phyloP scores from a whole-genome alignment of 2,888 invertebrate species.

The Miltochrista miniata region DNA sequence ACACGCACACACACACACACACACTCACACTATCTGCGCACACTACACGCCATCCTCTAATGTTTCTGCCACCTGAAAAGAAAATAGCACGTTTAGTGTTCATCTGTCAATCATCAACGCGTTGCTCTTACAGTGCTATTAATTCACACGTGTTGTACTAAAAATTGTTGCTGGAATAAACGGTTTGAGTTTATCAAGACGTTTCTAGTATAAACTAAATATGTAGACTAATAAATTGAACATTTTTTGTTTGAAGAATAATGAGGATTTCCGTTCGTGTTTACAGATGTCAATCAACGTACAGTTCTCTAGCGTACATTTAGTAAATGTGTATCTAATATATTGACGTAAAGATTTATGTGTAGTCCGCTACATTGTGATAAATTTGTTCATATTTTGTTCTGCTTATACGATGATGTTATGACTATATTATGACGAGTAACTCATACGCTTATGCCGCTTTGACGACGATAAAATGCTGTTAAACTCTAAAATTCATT shows the following conservation, averaged over 20 bases:
- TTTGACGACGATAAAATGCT: slow-evolving; percentile 7
- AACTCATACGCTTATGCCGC: not conserved
- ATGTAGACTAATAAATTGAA: slow-evolving; percentile 19
- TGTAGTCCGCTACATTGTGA: not conserved
- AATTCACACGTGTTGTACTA: slow-evolving; percentile 23
- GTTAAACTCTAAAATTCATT: slow-evolving; percentile 19
- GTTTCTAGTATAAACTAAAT: slow-evolving; percentile 31
- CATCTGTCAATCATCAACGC: slow-evolving; percentile 16
- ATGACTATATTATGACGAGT: not conserved
- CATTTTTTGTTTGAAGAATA: slow-evolving; percentile 12
- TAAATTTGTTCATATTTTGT: not conserved
- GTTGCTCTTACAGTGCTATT: slow-evolving; percentile 17
- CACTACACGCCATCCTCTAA: slow-evolving; percentile 64
- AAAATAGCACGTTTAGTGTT: slow-evolving; percentile 27
- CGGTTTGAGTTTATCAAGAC: slow-evolving; percentile 29
- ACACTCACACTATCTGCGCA: slow-evolving; percentile 59
- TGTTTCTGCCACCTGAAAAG: slow-evolving; percentile 71
- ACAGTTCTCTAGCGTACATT: not conserved
- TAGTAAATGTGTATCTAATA: not conserved
- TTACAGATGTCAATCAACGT: slow-evolving; percentile 12
- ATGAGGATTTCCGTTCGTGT: slow-evolving; percentile 8
- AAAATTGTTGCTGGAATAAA: slow-evolving; percentile 29
- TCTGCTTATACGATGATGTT: not conserved
- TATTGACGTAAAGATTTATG: not conserved
- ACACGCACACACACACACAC: slow-evolving; percentile 33